phyloP scores from a whole-genome alignment of 2,888 invertebrate species.

The Ichneumoninae sp. region DNA sequence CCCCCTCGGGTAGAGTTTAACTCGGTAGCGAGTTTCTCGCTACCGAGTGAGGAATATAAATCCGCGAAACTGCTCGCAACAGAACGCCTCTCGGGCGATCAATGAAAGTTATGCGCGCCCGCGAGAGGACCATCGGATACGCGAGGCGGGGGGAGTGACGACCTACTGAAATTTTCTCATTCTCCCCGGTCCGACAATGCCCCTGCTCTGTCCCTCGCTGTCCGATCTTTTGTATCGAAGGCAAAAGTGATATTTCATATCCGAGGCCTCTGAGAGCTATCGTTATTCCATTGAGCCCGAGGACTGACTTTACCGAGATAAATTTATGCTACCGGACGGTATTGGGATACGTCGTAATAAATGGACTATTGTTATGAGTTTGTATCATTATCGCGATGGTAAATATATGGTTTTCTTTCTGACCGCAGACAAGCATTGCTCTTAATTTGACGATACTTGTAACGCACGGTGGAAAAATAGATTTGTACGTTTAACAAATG shows the following conservation, averaged over 20 bases:
- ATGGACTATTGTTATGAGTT: too few relatives aligned
- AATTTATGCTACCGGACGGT: too few relatives aligned
- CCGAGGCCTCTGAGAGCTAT: not conserved
- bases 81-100: conserved; percentile 1
- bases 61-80: not conserved
- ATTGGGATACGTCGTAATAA: too few relatives aligned
- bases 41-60: conserved; percentile 1
- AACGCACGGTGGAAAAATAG: too few relatives aligned
- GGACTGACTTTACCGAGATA: not conserved
- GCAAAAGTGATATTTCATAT: conserved; percentile 1
- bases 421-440: too few relatives aligned
- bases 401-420: too few relatives aligned
- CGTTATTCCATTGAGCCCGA: not conserved
- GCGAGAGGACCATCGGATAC: not conserved
- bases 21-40: conserved; percentile 9
- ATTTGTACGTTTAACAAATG: too few relatives aligned
- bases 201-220: not conserved
- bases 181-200: not conserved
- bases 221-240: not conserved
- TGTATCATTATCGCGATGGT: too few relatives aligned
- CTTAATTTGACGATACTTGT: too few relatives aligned
- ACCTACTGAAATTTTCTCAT: conserved; percentile 10
- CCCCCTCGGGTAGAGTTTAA: conserved; percentile 11
- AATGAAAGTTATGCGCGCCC: conserved; percentile 18
- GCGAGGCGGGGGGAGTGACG: not conserved